phyloP scores from a whole-genome alignment of 2,797 vertebrate species.

The Urocyon cinereoargenteus region DNA sequence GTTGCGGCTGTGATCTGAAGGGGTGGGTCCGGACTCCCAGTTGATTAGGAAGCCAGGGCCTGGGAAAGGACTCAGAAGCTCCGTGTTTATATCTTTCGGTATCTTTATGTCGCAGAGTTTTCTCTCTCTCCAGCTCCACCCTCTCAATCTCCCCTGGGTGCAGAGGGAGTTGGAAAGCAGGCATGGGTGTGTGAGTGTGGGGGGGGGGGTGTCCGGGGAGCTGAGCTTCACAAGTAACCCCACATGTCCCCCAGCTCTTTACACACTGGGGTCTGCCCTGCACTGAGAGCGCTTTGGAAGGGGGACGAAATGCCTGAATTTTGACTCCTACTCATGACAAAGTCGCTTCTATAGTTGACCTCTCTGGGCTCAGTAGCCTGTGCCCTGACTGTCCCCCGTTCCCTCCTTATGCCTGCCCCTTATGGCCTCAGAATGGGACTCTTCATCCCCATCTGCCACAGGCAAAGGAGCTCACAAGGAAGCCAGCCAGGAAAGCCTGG shows the following conservation, averaged over 20 bases:
- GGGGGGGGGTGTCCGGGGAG: neutral
- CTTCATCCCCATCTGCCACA: neutral
- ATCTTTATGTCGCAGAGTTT: neutral
- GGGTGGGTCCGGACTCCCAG: neutral
- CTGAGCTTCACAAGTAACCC: neutral
- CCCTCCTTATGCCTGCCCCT: neutral
- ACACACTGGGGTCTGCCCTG: neutral
- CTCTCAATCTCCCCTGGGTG: neutral
- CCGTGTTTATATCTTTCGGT: neutral
- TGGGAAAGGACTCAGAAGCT: neutral
- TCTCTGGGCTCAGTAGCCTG: neutral
- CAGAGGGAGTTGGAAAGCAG: neutral
- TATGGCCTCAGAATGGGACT: neutral
- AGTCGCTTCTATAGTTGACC: neutral
- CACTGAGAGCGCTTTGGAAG: neutral
- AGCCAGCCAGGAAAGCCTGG: neutral
- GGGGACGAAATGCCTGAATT: neutral
- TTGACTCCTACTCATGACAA: neutral
- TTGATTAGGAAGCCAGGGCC: neutral
- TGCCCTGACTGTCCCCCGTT: neutral
- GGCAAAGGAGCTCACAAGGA: neutral
- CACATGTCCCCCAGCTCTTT: neutral
- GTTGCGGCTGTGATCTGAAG: constrained; percentile 37
- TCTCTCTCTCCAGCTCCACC: neutral
- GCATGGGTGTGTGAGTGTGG: neutral